Percentiles rank a stretch among this genome's conserved stretches.
phyloP scores from a whole-genome alignment of 2,113 vertebrate genomes.

The Ceyx cyanopectus region DNA sequence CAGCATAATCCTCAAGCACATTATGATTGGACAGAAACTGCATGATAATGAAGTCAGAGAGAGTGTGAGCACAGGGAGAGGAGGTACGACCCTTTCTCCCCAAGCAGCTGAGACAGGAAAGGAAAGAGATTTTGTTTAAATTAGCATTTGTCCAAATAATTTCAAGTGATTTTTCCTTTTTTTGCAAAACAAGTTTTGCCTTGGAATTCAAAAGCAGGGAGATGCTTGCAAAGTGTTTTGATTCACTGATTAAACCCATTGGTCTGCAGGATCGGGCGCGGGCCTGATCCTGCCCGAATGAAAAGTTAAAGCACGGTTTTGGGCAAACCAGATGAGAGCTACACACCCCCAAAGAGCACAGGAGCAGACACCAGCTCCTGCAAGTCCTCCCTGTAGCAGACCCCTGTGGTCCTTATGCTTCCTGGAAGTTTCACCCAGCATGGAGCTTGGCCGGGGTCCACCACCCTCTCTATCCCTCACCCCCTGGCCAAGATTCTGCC shows the following conservation, averaged over 20 bases:
- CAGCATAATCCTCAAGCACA: constrained; percentile 7
- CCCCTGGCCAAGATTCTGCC: fast-evolving
- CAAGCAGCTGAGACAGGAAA: background rate
- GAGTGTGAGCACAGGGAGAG: background rate
- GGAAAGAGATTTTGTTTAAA: background rate
- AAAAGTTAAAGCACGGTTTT: background rate
- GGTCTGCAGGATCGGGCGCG: background rate
- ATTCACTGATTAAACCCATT: background rate
- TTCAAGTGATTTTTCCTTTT: background rate
- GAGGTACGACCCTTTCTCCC: background rate
- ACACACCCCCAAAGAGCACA: fast-evolving
- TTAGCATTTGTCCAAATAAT: background rate
- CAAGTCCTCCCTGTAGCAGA: background rate
- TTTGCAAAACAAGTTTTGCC: background rate
- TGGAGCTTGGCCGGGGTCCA: background rate
- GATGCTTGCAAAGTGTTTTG: background rate
- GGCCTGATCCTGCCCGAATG: background rate
- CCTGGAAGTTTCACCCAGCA: background rate
- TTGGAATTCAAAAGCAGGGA: background rate
- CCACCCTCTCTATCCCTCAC: background rate
- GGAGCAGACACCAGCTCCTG: background rate
- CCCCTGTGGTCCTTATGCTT: background rate
- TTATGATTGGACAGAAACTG: background rate
- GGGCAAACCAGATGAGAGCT: background rate
- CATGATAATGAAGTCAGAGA: background rate